Base-by-base conservation (phyloP, 2,888 invertebrate species). In the Tinea semifulvella region DNA sequence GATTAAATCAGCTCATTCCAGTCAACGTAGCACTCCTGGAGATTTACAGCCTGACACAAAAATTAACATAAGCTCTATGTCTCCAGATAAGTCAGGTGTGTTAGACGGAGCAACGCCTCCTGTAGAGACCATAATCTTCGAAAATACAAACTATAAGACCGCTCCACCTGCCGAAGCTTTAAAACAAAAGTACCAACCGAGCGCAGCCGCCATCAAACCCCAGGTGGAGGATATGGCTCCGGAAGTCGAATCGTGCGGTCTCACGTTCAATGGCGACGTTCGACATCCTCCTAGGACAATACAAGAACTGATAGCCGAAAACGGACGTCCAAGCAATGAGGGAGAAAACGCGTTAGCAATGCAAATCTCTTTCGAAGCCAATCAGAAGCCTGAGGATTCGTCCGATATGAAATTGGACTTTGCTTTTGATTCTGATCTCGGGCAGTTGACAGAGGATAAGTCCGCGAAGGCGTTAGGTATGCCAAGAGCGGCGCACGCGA, bases 321-420 rank as follows among this genome's bases (percentile, higher is more conserved):
- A 60, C 45, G 60, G 60, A 3, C 61, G 75, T 53, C 65, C 73
- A 4, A 65, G 60, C 18, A 53, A 60, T 22, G 77, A 77, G 48
- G 61, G 64, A n/a, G 77, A 85, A 27, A 68, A 69, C 6, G 54
- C 84, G 6, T 67, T 81, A 18, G 83, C 83, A 47, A 77, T 92
- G 58, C 89, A 88, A n/a, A 84, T 92, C 63, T 80, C 87, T 1
- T 92, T 91, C 57, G 76, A 77, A 46, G 60, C 75, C 46, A 63
- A 69, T 46, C 77, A 79, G 51, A 86, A 87, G 54, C 74, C 84
- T 47, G 92, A 93, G 63, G 92, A 93, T 58, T 88, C 86, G 17
- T 88, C 89, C 18, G 94, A 94, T 60, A 92, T 96, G 86, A 95
- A 95, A 69, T 79, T 96, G 46, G 94, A 95, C 68, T 96, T 96